Evolutionary conservation across 2,113 vertebrate species (phyloP), one percentile per base, ranked within the genome.

Genomic region (Cryptomyrus ogoouensis): DNA sequence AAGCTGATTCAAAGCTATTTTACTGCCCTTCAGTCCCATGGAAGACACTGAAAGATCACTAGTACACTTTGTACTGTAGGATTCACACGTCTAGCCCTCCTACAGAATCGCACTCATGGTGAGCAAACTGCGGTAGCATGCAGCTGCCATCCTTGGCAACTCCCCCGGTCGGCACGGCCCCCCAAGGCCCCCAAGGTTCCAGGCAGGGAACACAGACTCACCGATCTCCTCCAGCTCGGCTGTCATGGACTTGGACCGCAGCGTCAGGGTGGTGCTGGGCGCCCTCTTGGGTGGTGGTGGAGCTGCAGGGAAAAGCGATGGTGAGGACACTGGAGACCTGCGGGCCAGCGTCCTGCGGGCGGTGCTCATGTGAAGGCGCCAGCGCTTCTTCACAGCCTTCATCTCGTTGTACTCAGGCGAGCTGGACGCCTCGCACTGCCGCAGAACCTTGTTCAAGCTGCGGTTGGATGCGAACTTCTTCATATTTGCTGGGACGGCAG

Each of bases 171-270:
- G 10, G 74, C 74, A 80, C 17, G 13, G 35, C 74, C 13, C 5
- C 83, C 24, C 80, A 21, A 83, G 19, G 80, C 31, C 77, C 77
- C 77, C 39, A 6, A 83, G 8, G 17, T 8, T 19, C 39, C 15
- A 24, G 39, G 19, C 5, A 17, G 27, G 15, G 9, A 85, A 77
- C 31, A 42, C 1, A 87, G 80, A 88, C 95, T 90, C 92, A 99
- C 98, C 98, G 89, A 99, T 96, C 92, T 99, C 98, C 91, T 99
- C 98, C 66, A 99, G 97, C 93, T 99, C 98, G 1, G 98, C 97
- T 0, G 98, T 99, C 98, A 99, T 99, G 93, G 98, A 99, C 93
- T 99, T 99, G 96, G 98, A 99, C 83, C 98, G 96, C 89, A 99
- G 96, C 0, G 98, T 99, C 93, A 99, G 93, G 0, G 98, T 99